These are phyloP conservation scores for Lasioglossum oenotherae DNA, from an alignment of 2,888 invertebrate species.

Conservation along the genomic window DNA sequence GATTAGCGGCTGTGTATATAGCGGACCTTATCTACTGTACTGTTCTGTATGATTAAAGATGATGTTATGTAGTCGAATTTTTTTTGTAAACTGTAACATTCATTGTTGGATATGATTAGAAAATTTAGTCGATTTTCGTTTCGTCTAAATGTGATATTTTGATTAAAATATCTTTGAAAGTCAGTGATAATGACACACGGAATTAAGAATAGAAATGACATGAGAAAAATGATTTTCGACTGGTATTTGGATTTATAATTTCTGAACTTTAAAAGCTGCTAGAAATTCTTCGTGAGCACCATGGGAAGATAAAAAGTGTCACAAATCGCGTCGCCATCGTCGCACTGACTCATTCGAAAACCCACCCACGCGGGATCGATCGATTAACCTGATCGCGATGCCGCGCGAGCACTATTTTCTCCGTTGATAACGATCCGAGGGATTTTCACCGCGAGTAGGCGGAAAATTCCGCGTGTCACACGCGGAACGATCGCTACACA, in stretches of 20 bases:
- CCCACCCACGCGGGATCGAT: not conserved
- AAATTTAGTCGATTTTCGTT: too few species aligned
- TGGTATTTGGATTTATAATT: too few species aligned
- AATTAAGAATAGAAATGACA: too few species aligned
- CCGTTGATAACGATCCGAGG: not conserved
- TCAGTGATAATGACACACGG: too few species aligned
- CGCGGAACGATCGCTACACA: conserved; percentile 11
- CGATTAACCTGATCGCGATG: not conserved
- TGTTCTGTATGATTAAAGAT: too few species aligned
- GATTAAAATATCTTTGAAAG: too few species aligned
- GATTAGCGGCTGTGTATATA: not conserved
- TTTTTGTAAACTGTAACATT: too few species aligned
- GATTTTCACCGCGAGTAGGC: conserved; percentile 7
- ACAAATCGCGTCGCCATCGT: not conserved
- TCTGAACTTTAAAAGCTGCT: not conserved
- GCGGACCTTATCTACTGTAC: not conserved
- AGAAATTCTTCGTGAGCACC: not conserved
- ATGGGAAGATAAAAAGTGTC: not conserved
- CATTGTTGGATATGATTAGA: not conserved
- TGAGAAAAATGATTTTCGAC: too few species aligned
- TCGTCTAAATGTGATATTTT: not conserved
- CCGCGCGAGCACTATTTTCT: not conserved
- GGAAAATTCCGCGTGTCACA: conserved; percentile 13
- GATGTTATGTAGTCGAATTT: not conserved
- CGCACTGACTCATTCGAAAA: not conserved